Base-by-base conservation (phyloP, 2,888 invertebrate genomes). In the Heliconius ismenius region DNA sequence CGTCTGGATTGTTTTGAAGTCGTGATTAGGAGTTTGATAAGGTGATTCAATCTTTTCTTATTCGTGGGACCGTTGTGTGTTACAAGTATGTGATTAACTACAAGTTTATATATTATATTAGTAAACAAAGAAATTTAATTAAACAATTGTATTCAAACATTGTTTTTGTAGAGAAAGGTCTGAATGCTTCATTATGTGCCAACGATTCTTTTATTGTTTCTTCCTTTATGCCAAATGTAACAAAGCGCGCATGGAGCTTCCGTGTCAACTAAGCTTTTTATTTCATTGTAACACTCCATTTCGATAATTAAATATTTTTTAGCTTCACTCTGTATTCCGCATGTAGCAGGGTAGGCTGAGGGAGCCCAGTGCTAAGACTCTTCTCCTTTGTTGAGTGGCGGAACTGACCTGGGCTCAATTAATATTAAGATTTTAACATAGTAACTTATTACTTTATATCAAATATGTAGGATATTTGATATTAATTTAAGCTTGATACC, bases 1-100 rank as follows among this genome's bases (percentile, higher is more conserved):
- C 86, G 86, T 88, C 88, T 90, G 89, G 90, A 91, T 91, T 91
- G 90, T 91, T 89, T 85, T 84, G 83, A 88, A 90, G 83, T 88
- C 89, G 90, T 90, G 90, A 87, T 84, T 85, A 83, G 89, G 88
- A 90, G 83, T 88, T 87, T 83, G 88, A 90, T 84, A 81, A 83
- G 82, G 81, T 81, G 80, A 83, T 78, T 74, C 70, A 81, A 83
- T 85, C 82, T 85, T 86, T 84, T 83, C 74, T 73, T 79, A 82
- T 81, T 81, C 81, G 81, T 70, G 28, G 6, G 54, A 70, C 76
- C 74, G 67, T 65, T 68, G 72, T 69, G 76, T 73, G 74, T 26
- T 63, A 72, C 32, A 76, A 72, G 49, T 63, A 75, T 63, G 68
- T 73, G n/a, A 58, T 24, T 75, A 32, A 75, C 67, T 36, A 24